Evolutionary conservation across 1,140 invertebrate genomes (phyloP).

Genomic region (Pachyrhynchus sulphureomaculatus): DNA sequence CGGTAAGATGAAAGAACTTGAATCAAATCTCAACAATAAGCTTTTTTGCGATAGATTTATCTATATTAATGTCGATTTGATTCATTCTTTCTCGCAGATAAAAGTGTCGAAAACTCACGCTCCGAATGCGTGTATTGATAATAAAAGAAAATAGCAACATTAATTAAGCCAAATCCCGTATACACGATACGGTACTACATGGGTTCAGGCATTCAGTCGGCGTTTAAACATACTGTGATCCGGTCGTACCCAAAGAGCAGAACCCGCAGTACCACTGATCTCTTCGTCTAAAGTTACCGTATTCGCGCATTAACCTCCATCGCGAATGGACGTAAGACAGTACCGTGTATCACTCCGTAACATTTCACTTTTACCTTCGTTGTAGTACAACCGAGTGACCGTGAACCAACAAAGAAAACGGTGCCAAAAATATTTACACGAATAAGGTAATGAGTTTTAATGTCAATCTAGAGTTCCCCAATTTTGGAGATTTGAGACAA

Average conservation of each 20-base stretch:
- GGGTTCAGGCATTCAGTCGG: too few species aligned
- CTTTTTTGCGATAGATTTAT: too few species aligned
- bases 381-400: conserved; percentile 20
- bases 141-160: too few species aligned
- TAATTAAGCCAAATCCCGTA: too few species aligned
- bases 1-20: too few species aligned
- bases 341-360: conserved; percentile 11
- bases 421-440: conserved; percentile 22
- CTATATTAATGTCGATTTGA: too few species aligned
- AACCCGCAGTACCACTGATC: neutral
- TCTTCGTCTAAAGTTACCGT: neutral
- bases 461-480: conserved; percentile 10
- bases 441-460: conserved; percentile 25
- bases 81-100: too few species aligned
- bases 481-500: neutral
- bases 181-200: too few species aligned
- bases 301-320: conserved; percentile 26
- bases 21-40: too few species aligned
- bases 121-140: too few species aligned
- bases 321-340: conserved; percentile 27
- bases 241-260: conserved; percentile 2
- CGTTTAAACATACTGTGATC: too few species aligned
- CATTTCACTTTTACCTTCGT: conserved; percentile 31
- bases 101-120: too few species aligned
- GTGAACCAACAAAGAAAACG: conserved; percentile 23